Conservation (phyloP, 1,140 invertebrate genomes). For the Armadillidium nasatum region DNA sequence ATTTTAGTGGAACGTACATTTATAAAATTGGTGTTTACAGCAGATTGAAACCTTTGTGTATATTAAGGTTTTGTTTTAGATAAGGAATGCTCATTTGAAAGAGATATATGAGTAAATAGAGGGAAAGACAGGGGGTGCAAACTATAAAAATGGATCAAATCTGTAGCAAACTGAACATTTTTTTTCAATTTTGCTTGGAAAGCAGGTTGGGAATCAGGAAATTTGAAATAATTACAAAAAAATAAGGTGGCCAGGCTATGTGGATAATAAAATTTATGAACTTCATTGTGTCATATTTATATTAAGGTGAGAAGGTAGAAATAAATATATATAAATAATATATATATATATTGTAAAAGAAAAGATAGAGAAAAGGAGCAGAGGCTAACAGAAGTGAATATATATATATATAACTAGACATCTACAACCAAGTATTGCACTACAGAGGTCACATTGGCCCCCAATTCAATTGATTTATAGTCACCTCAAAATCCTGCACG, state of each 20-base stretch:
- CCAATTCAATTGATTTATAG: background rate
- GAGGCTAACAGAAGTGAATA: conserved; percentile 1
- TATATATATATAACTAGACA: background rate
- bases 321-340: too few relatives aligned
- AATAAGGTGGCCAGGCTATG: background rate
- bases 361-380: background rate
- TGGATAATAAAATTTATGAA: background rate
- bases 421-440: conserved; percentile 9
- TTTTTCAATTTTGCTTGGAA: background rate
- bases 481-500: conserved; percentile 6
- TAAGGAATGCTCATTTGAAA: too few relatives aligned
- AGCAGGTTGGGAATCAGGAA: background rate
- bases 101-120: background rate
- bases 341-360: too few relatives aligned
- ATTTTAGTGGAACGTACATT: too few relatives aligned
- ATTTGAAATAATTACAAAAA: background rate
- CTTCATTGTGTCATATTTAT: background rate
- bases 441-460: background rate
- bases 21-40: too few relatives aligned
- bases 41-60: too few relatives aligned
- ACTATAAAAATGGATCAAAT: background rate
- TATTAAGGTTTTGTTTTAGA: too few relatives aligned
- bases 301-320: background rate
- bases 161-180: background rate
- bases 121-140: background rate